A percentile compares a stretch with the other conserved stretches of the same genome.
Evolutionary conservation across 2,888 invertebrate genomes (phyloP).

Genomic region (Oligia fasciuncula): DNA sequence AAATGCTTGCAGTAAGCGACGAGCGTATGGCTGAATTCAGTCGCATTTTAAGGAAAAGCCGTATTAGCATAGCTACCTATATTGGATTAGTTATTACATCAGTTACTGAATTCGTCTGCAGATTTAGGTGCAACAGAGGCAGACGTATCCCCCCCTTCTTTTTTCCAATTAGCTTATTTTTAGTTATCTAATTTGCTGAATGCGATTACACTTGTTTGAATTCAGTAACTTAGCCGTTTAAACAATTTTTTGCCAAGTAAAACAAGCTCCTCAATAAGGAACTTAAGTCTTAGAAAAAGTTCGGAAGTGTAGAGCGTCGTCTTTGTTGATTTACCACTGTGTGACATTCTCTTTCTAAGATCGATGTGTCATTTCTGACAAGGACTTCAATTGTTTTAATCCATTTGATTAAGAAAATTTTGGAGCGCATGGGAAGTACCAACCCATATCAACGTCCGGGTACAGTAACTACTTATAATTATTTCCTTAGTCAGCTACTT

Average conservation of each 20-base stretch:
- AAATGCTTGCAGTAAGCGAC: background rate
- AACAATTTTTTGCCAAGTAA: too few relatives aligned
- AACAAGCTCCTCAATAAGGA: background rate
- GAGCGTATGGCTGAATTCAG: background rate
- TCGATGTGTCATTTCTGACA: background rate
- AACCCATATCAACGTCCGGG: background rate
- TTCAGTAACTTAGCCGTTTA: background rate
- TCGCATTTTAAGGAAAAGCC: background rate
- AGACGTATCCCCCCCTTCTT: background rate
- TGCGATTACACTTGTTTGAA: too few relatives aligned
- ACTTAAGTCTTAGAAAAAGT: background rate
- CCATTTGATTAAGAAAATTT: background rate
- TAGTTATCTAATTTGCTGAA: background rate
- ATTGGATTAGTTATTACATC: background rate
- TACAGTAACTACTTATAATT: background rate
- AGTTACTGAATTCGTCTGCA: background rate
- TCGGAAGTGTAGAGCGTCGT: background rate
- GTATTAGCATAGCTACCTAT: background rate
- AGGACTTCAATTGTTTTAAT: background rate
- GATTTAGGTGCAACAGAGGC: background rate
- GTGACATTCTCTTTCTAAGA: background rate
- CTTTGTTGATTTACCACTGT: background rate
- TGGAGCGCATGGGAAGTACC: background rate
- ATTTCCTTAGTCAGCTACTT: slow-evolving; percentile 10
- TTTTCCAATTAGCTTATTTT: background rate